Percentiles rank a stretch among this genome's conserved stretches.
Conservation (phyloP, 2,113 vertebrate genomes). For the Mormyrus lacerda region DNA sequence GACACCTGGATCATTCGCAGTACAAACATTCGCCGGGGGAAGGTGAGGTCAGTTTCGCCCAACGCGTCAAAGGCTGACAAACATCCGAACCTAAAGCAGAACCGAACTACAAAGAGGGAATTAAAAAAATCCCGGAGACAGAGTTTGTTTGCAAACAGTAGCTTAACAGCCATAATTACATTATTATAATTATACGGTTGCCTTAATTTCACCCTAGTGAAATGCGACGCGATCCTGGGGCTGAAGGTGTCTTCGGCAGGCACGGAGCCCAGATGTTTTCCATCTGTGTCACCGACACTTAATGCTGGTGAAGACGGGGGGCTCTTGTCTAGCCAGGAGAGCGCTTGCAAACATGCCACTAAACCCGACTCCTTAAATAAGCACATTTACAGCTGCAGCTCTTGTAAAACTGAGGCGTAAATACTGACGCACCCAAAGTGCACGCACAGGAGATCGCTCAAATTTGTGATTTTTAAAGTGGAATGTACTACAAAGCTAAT, state of each 20-base stretch:
- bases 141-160: neutral
- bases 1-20: neutral
- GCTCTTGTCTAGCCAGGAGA: neutral
- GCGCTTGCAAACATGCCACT: neutral
- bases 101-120: neutral
- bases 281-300: neutral
- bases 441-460: neutral
- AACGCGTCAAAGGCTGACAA: neutral
- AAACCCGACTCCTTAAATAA: constrained; percentile 7
- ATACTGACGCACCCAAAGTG: neutral
- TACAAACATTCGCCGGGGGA: neutral
- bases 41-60: neutral
- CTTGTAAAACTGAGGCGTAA: neutral
- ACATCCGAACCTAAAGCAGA: neutral
- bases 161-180: neutral
- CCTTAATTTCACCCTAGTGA: neutral
- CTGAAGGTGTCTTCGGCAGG: constrained; percentile 4
- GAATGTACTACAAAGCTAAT: neutral
- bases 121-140: neutral
- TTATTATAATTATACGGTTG: constrained; percentile 2
- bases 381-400: neutral
- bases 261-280: neutral
- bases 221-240: neutral
- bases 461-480: neutral
- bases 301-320: neutral